Base-by-base conservation (phyloP, 2,797 vertebrate species). In the Melanotaenia pygmaea region DNA sequence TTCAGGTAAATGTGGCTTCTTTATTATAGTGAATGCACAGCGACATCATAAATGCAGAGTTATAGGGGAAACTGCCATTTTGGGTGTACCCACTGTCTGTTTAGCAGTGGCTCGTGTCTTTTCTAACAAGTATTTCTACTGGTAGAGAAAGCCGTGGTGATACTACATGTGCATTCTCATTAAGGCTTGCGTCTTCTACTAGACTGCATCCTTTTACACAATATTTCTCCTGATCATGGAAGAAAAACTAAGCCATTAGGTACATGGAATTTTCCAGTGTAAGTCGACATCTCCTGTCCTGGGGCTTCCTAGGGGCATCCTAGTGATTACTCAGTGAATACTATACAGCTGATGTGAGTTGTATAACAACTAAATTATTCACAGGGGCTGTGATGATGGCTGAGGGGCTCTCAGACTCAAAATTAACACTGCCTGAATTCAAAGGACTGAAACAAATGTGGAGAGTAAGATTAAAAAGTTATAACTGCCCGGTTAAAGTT, bases 361-460 rank as follows among this genome's bases (percentile, higher is more conserved):
- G 82, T 86, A 86, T 79, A 89, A 84, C 77, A 64, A 67, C 70
- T 94, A 83, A 95, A 94, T 95, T 91, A 95, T 94, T 93, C 82
- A 94, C 73, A 61, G 63, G 35, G 61, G 81, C 79, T 75, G 76
- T 28, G 16, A 77, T 79, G 82, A 77, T 58, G 66, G 85, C 84
- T 84, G 72, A 80, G 72, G 81, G 53, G 76, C 88, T 90, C 73
- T 88, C 80, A 83, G 87, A 78, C 82, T 74, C 60, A 83, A 82
- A 92, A 91, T 89, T 88, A 88, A 91, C 86, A 88, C 67, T 10
- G 73, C 80, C 75, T 74, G 81, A 76, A 90, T 83, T 83, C 72
- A 77, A 79, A 89, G 75, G 59, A 59, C 64, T 1, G 28, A 18
- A 72, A 87, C 63, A 87, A 84, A 88, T 87, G 85, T 22, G 32